Evolutionary conservation across 2,797 vertebrate genomes (phyloP), one percentile per base, ranked within the genome.

Genomic region (Decapterus maruadsi): DNA sequence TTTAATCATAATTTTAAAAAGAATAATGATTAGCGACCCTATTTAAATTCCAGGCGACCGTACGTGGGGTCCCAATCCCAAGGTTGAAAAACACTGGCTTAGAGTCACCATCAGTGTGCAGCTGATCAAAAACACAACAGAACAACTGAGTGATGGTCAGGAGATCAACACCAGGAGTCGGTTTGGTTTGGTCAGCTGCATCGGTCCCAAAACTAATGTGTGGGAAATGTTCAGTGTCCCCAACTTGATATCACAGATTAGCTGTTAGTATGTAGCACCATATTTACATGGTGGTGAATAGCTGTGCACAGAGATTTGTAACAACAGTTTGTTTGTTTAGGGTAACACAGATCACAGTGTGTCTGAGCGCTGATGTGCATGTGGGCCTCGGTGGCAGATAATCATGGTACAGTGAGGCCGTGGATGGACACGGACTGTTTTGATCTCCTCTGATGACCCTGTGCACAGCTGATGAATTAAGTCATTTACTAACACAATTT

Each of bases 121-220:
- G 26, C 42, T 56, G 53, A 8, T 50, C 38, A 51, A 50, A 54
- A 62, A 72, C 31, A 60, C 42, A 10, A 12, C 0, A 1, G 6
- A 16, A 26, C 53, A 19, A 61, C 22, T 61, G 51, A 61, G n/a
- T n/a, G 42, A 29, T 63, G 16, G 36, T 71, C 4, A 51, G 50
- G 63, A 26, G 20, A 40, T 51, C 7, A 22, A 5, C 26, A 40
- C 17, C 16, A 10, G 20, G 26, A 19, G 14, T 14, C 31, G 17
- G 31, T 45, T 45, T 10, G 19, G 22, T 29, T 4, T 8, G 0
- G 16, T 45, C 22, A 61, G 12, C 34, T 40, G 56, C 20, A 63
- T 0, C 29, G 12, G 34, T n/a, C 16, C 1, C 20, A 59, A 16
- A 42, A 13, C 12, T 34, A 9, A n/a, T 36, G 31, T 20, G 62